Conservation (phyloP, 2,797 vertebrate species). For the Harpagifer antarcticus region DNA sequence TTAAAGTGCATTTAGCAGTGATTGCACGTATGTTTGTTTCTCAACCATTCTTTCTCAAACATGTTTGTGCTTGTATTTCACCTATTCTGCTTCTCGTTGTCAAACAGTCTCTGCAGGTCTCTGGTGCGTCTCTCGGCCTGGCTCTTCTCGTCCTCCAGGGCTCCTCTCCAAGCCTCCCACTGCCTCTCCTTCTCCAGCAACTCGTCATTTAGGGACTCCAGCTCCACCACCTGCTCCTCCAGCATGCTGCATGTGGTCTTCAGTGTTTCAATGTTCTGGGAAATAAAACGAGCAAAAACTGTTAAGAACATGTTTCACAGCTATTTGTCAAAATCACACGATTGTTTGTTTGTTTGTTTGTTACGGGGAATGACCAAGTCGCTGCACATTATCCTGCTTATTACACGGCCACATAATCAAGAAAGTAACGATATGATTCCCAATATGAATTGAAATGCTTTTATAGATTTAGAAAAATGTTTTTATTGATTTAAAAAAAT, state of each 20-base stretch:
- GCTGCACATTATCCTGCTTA: too few relatives aligned
- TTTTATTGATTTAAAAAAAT: too few relatives aligned
- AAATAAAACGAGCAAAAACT: slow-evolving; percentile 57
- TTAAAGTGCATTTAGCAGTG: too few relatives aligned
- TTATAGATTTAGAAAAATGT: too few relatives aligned
- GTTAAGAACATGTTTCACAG: slow-evolving; percentile 30
- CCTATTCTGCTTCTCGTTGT: slow-evolving; percentile 97
- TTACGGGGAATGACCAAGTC: too few relatives aligned
- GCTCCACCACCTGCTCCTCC: slow-evolving; percentile 97
- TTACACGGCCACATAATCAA: too few relatives aligned
- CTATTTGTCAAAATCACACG: slow-evolving; percentile 5
- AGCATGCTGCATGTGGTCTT: slow-evolving; percentile 99
- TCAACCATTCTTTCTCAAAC: too few relatives aligned
- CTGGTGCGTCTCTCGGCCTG: slow-evolving; percentile 95
- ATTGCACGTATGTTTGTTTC: too few relatives aligned
- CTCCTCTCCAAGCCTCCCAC: slow-evolving; percentile 95
- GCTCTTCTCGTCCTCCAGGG: slow-evolving; percentile 95
- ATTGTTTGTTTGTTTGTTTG: background rate
- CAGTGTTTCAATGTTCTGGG: slow-evolving; percentile 96
- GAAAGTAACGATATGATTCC: too few relatives aligned
- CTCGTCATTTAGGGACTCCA: slow-evolving; percentile 96
- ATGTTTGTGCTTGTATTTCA: slow-evolving; percentile 53
- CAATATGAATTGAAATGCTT: too few relatives aligned
- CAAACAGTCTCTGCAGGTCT: slow-evolving; percentile 93
- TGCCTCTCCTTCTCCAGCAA: slow-evolving; percentile 95